Conservation (phyloP, 2,888 invertebrate species). For the Ormyrus thymus region DNA sequence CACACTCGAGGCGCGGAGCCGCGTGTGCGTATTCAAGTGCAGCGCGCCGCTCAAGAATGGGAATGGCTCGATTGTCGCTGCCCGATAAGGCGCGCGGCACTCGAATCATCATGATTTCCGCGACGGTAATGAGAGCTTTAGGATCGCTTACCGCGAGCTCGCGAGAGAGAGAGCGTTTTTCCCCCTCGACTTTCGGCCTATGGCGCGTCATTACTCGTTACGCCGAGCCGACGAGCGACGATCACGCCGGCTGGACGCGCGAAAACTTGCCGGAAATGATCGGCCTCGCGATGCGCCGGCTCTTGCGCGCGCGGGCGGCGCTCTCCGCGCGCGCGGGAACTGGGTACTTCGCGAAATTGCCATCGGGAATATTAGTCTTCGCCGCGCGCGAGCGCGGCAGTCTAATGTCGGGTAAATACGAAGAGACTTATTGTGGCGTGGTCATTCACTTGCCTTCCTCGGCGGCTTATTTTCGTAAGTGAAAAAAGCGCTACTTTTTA, state of each 20-base stretch:
- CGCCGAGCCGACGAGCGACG: not conserved
- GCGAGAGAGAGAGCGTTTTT: not conserved
- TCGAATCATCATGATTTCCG: slow-evolving; percentile 22
- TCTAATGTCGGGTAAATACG: too few species aligned
- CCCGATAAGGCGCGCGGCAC: slow-evolving; percentile 7
- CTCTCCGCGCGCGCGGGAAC: too few species aligned
- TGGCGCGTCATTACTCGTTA: not conserved
- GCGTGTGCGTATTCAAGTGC: not conserved
- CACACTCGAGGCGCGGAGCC: not conserved
- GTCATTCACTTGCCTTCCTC: too few species aligned
- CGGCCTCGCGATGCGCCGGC: not conserved
- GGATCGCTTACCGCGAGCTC: not conserved
- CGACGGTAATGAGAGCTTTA: slow-evolving; percentile 26
- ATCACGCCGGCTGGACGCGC: slow-evolving; percentile 14
- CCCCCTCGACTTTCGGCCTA: slow-evolving; percentile 3
- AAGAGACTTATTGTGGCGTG: too few species aligned
- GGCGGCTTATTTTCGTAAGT: too few species aligned
- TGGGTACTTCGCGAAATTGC: too few species aligned
- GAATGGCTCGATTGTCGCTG: not conserved
- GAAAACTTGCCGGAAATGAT: slow-evolving; percentile 25
- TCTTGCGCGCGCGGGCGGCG: not conserved
- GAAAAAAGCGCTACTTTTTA: too few species aligned
- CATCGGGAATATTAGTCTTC: too few species aligned
- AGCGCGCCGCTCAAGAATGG: too few species aligned
- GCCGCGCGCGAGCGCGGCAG: too few species aligned